Conservation (phyloP, 2,888 invertebrate genomes). For the Eilema depressum region DNA sequence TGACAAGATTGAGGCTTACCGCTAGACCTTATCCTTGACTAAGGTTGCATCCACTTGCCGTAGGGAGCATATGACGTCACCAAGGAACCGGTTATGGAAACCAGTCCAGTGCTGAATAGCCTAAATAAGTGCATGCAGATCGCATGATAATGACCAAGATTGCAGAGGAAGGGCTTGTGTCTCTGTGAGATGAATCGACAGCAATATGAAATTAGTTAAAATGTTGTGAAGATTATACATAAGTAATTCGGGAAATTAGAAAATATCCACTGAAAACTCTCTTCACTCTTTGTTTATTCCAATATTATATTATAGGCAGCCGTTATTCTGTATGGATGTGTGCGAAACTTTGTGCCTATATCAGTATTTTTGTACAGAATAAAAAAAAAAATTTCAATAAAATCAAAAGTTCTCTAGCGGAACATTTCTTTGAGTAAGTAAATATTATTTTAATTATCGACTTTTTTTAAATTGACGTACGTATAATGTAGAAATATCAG, state of each 20-base stretch:
- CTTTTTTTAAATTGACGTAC: too few species aligned
- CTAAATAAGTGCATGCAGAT: conserved; percentile 28
- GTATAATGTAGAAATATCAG: background rate
- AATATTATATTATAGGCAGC: too few species aligned
- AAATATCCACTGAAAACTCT: background rate
- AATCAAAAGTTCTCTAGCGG: background rate
- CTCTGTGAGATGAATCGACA: background rate
- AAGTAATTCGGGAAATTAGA: background rate
- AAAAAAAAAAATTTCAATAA: too few species aligned
- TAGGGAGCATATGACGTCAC: conserved; percentile 42
- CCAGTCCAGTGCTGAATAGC: conserved; percentile 42
- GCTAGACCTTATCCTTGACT: conserved; percentile 23
- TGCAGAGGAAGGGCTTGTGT: background rate
- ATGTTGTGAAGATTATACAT: background rate
- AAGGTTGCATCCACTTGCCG: conserved; percentile 20
- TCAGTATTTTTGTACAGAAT: too few species aligned
- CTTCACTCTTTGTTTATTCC: background rate
- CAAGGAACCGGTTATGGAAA: conserved; percentile 42
- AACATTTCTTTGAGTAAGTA: background rate
- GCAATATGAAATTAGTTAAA: background rate
- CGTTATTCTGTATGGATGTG: too few species aligned
- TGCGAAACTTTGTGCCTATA: too few species aligned
- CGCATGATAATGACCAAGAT: conserved; percentile 13
- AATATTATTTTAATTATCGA: too few species aligned
- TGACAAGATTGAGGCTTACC: background rate